phyloP scores from a whole-genome alignment of 2,888 invertebrate species.

The Aproaerema taeniolella region DNA sequence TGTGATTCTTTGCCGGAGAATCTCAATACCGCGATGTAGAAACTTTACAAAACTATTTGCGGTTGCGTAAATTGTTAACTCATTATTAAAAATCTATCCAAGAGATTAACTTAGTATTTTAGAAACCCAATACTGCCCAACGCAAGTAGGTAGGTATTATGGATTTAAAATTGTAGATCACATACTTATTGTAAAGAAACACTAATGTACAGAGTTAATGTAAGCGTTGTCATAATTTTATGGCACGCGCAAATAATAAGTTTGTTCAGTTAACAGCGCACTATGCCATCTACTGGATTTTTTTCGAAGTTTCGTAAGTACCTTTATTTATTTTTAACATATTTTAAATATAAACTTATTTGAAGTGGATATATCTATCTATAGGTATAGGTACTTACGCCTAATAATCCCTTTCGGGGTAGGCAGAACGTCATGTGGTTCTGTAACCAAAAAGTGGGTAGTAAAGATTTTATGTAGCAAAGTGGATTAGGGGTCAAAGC shows the following conservation, averaged over 20 bases:
- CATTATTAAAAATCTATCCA: neutral
- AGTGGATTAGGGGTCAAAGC: no score
- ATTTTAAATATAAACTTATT: neutral
- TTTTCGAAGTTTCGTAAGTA: no score
- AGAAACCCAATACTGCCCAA: neutral
- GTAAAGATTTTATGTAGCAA: no score
- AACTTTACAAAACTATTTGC: constrained; percentile 6
- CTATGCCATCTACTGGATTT: neutral
- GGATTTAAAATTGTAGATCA: neutral
- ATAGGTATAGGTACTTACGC: neutral
- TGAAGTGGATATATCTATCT: neutral
- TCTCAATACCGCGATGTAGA: constrained; percentile 6
- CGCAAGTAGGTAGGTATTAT: neutral
- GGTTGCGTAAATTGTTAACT: neutral
- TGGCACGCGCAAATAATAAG: neutral
- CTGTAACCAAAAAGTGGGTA: no score
- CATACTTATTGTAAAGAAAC: neutral
- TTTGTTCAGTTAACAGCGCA: neutral
- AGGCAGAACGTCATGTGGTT: no score
- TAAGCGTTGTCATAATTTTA: neutral
- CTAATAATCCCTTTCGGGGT: no score
- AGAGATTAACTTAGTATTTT: neutral
- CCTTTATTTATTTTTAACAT: no score
- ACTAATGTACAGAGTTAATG: neutral
- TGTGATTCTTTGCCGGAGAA: neutral